Base-by-base conservation (phyloP, 2,113 vertebrate species). In the Tympanuchus pallidicinctus region DNA sequence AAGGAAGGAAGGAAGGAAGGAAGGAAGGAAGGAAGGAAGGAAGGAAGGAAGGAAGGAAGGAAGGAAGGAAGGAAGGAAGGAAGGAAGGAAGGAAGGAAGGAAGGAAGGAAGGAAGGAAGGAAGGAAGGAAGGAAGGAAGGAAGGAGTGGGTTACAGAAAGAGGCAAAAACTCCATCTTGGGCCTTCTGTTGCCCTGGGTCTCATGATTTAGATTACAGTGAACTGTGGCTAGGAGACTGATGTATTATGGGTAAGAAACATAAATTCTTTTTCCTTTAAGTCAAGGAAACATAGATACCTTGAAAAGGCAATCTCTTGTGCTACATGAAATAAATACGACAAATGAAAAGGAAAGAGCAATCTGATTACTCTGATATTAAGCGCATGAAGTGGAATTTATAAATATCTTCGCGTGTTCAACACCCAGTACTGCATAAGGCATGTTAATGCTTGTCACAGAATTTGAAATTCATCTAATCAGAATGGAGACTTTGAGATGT, bases 291-390 rank as follows among this genome's bases (percentile, higher is more conserved):
- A 59, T 1, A 3, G 21, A 30, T 34, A 17, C 32, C 84, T 93
- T 79, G 89, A 84, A 92, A 94, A 20, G 15, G 48, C 63, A 90
- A 36, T 59, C 40, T 86, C 73, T 79, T 92, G 43, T 69, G 25
- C 40, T 85, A 70, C 56, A 66, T 63, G 20, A 86, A 91, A 91
- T 92, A 92, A 85, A 85, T 92, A 90, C 20, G 66, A 45, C 43
- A 82, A 90, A 93, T 66, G 19, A 66, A 86, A 91, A 91, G 77
- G 69, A 47, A 88, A 72, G 71, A 96, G 67, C 81, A 94, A 93
- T 91, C 59, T 85, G 91, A 89, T 95, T 94, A 89, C 66, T 57
- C 77, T 90, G 84, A 87, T 89, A 92, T 92, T 95, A 95, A 89
- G 64, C 88, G 28, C 64, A 93, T 92, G 82, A 96, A 93, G 48